Base-by-base conservation (phyloP, 1,140 invertebrate species). In the Andricus grossulariae region DNA sequence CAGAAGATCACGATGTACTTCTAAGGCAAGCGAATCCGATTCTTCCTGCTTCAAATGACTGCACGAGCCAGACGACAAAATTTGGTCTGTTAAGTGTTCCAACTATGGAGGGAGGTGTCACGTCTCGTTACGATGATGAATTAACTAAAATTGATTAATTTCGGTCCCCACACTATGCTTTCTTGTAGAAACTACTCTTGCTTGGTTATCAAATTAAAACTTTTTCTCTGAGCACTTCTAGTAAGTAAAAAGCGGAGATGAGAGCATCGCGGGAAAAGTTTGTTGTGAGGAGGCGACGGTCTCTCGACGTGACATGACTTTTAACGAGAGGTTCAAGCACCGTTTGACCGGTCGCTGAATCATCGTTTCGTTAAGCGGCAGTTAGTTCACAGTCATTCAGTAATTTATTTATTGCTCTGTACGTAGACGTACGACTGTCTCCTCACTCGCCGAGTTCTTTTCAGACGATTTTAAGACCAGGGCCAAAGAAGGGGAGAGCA, bases 261-360 rank as follows among this genome's bases (percentile, higher is more conserved):
- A 66, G 39, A 66, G 32, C 21, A 66, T 39, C 25, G 13, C 25
- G 32, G 25, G 25, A 66, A n/a, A 66, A 66, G 60, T 39, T n/a
- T 39, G 25, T 66, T 66, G 25, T 66, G 25, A 66, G 60, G 39
- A 45, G 60, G 60, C 39, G 60, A 32, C 39, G 60, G 25, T 66
- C 16, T 16, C 25, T 39, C 21, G 25, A 39, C 60, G 32, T 66
- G 60, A 45, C 32, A 66, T 66, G 60, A 66, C 60, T 66, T 66
- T 66, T 66, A 66, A 66, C 39, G 73, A 79, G 77, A 80, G 76
- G 85, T 87, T 87, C 85, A 87, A 87, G 84, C 83, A 85, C 83
- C 85, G 86, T 86, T 87, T 87, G 85, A 87, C 86, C 85, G 79
- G 75, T 83, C 80, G 76, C 82, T 85, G 84, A 85, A 85, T 85